Evolutionary conservation across 2,113 vertebrate species (phyloP).

Genomic region (Dermatemys mawii): DNA sequence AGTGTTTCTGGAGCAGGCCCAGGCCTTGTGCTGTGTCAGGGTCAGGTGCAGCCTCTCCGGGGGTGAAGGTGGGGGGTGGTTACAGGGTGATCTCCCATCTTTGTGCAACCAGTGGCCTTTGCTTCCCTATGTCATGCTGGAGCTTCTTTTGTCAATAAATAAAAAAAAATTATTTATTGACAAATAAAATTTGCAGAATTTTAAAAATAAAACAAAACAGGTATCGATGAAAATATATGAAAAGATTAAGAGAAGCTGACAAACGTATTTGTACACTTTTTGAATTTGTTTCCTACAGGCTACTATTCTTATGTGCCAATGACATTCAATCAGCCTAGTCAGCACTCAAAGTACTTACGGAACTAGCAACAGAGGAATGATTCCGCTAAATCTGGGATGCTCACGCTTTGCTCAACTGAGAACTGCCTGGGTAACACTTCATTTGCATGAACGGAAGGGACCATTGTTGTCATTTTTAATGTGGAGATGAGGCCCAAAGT

Average conservation of each 20-base stretch:
- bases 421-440: fast-evolving
- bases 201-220: neutral
- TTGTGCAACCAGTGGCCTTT: too few species aligned
- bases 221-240: neutral
- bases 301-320: neutral
- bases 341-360: neutral
- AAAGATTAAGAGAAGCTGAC: neutral
- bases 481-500: neutral
- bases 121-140: too few species aligned
- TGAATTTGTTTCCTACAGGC: neutral
- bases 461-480: neutral
- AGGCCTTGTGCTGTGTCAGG: too few species aligned
- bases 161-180: too few species aligned
- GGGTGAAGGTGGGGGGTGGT: too few species aligned
- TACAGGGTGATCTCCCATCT: too few species aligned
- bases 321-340: neutral
- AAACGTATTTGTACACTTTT: neutral
- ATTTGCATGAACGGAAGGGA: neutral
- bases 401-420: neutral
- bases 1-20: too few species aligned
- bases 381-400: neutral
- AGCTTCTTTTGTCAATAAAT: too few species aligned
- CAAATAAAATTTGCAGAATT: too few species aligned
- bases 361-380: neutral
- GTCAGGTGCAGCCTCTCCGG: too few species aligned